A percentile compares a stretch with the other conserved stretches of the same genome.
These are phyloP conservation scores for Acrobasis repandana DNA, from an alignment of 2,888 invertebrate genomes.

Conservation along the genomic window DNA sequence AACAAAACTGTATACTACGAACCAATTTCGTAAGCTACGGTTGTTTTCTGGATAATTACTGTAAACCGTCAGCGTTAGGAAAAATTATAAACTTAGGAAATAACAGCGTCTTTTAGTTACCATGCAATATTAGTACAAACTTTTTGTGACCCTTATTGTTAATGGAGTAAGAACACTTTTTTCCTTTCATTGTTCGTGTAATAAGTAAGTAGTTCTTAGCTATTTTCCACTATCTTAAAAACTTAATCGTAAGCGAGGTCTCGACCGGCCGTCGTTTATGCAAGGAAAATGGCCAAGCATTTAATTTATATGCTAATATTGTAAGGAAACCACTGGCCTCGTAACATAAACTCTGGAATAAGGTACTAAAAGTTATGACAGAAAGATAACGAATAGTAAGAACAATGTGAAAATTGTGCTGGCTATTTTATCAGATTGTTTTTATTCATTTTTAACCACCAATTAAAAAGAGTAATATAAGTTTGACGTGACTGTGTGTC, in stretches of 20 bases:
- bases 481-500: too few species aligned
- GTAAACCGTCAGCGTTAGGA: neutral
- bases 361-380: constrained; percentile 20
- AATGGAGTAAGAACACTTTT: constrained; percentile 17
- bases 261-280: constrained; percentile 42
- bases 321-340: constrained; percentile 41
- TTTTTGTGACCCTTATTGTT: neutral
- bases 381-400: constrained; percentile 27
- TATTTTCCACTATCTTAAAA: constrained; percentile 51
- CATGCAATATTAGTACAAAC: neutral
- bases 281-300: constrained; percentile 52
- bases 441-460: too few species aligned
- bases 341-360: constrained; percentile 29
- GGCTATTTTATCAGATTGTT: neutral
- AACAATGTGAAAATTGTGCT: constrained; percentile 12
- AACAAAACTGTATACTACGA: too few species aligned
- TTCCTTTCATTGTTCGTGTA: constrained; percentile 23
- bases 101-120: constrained; percentile 1
- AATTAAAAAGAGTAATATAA: too few species aligned
- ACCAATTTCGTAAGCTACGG: neutral
- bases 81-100: constrained; percentile 8
- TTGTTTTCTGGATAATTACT: neutral
- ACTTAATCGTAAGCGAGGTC: constrained; percentile 50
- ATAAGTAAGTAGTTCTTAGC: constrained; percentile 33
- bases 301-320: constrained; percentile 75